Conservation (phyloP, 2,888 invertebrate species). For the Geotrupes spiniger region DNA sequence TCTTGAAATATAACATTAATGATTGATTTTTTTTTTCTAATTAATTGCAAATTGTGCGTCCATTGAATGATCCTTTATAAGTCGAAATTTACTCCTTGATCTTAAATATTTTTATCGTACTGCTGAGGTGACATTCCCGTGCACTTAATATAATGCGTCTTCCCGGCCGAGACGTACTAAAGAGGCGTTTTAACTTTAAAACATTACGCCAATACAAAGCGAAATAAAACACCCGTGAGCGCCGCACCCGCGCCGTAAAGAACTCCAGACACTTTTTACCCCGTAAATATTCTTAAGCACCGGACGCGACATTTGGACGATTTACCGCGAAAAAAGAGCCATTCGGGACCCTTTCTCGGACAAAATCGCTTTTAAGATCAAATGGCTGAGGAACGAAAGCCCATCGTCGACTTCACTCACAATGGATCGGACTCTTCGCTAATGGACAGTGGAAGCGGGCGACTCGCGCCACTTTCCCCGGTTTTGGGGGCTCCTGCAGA, state of each 20-base stretch:
- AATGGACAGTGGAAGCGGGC: slow-evolving; percentile 3
- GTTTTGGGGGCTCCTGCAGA: not conserved
- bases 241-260: slow-evolving; percentile 9
- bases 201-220: slow-evolving; percentile 8
- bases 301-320: slow-evolving; percentile 44
- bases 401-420: not conserved
- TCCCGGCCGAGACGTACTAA: not conserved
- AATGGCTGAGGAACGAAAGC: slow-evolving; percentile 30
- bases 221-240: slow-evolving; percentile 19
- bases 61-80: too few species aligned
- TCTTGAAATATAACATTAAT: too few species aligned
- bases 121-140: too few species aligned
- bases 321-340: slow-evolving; percentile 33
- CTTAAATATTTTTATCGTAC: too few species aligned
- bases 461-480: not conserved
- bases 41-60: too few species aligned
- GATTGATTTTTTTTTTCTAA: too few species aligned
- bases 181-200: slow-evolving; percentile 4
- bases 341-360: slow-evolving; percentile 27
- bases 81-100: too few species aligned
- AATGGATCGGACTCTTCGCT: not conserved
- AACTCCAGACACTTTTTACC: slow-evolving; percentile 30
- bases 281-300: slow-evolving; percentile 49
- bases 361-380: slow-evolving; percentile 35
- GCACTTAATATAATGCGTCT: not conserved